Base-by-base conservation (phyloP, 1,140 invertebrate species). In the Penaeus indicus region DNA sequence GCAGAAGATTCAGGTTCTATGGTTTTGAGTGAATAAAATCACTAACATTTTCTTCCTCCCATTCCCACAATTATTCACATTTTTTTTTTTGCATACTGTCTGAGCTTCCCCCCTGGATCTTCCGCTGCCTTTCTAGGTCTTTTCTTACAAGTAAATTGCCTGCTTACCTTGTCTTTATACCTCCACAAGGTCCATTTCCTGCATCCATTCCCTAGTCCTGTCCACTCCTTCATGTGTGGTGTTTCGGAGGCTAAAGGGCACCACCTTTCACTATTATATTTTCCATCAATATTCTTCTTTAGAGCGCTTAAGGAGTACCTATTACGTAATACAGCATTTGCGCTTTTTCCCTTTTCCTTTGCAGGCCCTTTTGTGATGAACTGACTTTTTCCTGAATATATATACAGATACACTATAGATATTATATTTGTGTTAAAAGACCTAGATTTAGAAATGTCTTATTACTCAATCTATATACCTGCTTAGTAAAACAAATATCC, bases 181-280 rank as follows among this genome's bases (percentile, higher is more conserved):
- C 42, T 42, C 42, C 19, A 38, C 13, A 83, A 62, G 42, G 22
- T 18, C 4, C 81, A 61, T 42, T 67, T 63, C 2, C 47, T 63
- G n/a, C 81, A 38, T 0, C 27, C 38, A 62, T 62, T 47, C 42
- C 27, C 32, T 27, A 38, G 60, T 67, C 67, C 32, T 60, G 63
- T 7, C 85, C 85, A 86, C 10, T 25, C 60, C 1, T n/a, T 62
- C 3, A 5, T 80, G 27, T 27, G 22, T 18, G 77, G 63, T 16
- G 62, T 54, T n/a, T 79, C 75, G 60, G 42, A 27, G 22, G 83
- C 63, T 77, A 67, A 3, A 89, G 64, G 4, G 83, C 60, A 0
- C 87, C 47, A 89, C 87, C 61, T 89, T 80, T 89, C 87, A 78
- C 81, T 89, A 89, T 80, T 27, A 84, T 60, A 60, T 83, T 84